Evolutionary conservation across 2,888 invertebrate species (phyloP).

Genomic region (Eristalis tenax): DNA sequence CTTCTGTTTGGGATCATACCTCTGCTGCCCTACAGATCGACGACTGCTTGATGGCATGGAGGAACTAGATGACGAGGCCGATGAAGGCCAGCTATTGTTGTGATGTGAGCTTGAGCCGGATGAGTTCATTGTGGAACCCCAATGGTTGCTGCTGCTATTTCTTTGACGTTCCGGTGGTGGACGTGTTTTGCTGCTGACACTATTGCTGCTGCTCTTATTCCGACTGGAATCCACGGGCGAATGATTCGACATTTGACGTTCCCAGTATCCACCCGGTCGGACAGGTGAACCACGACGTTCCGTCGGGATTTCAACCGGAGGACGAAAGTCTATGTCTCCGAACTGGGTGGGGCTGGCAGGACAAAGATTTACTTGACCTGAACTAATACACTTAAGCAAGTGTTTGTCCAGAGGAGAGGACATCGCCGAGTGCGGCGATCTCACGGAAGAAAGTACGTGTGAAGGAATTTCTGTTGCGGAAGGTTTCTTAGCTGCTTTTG

Average conservation of each 20-base stretch:
- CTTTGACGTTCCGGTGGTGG: background rate
- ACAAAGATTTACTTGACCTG: slow-evolving; percentile 60
- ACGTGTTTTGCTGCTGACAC: background rate
- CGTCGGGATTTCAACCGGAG: slow-evolving; percentile 74
- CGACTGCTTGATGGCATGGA: slow-evolving; percentile 1
- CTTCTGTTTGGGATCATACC: background rate
- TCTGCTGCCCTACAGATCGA: background rate
- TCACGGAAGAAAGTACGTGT: slow-evolving; percentile 31
- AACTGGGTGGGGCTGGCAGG: slow-evolving; percentile 75
- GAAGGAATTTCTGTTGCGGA: background rate
- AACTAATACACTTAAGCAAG: slow-evolving; percentile 34
- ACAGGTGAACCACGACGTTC: slow-evolving; percentile 74
- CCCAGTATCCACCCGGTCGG: background rate
- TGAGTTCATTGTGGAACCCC: slow-evolving; percentile 10
- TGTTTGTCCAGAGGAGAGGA: slow-evolving; percentile 28
- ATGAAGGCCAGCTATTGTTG: slow-evolving; percentile 26
- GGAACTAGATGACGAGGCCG: background rate
- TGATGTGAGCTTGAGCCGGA: slow-evolving; percentile 3
- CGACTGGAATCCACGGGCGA: background rate
- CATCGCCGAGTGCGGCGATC: background rate
- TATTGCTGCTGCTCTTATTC: background rate
- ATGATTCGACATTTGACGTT: background rate
- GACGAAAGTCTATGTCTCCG: slow-evolving; percentile 49
- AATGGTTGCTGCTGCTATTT: background rate
- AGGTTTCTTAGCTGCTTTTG: slow-evolving; percentile 16